Evolutionary conservation across 1,140 invertebrate genomes (phyloP).

Genomic region (Riptortus pedestris): DNA sequence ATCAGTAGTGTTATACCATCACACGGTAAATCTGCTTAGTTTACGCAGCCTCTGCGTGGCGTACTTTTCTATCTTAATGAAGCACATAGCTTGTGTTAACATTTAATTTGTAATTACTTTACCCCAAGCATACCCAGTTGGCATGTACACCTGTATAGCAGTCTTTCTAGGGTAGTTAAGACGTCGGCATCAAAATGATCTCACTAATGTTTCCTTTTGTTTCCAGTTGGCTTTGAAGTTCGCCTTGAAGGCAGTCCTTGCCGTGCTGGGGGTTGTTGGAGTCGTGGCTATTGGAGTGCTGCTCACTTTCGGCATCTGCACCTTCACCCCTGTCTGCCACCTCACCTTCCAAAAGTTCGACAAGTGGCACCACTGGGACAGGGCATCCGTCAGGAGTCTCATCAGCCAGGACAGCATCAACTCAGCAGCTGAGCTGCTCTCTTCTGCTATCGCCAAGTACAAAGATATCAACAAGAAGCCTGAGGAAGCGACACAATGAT

Average conservation of each 20-base stretch:
- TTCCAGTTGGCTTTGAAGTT: conserved; percentile 17
- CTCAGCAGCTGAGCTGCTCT: conserved; percentile 48
- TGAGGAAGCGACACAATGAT: not conserved
- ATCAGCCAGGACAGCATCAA: conserved; percentile 43
- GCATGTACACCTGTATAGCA: too few species aligned
- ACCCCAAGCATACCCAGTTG: too few species aligned
- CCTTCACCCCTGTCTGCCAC: conserved; percentile 52
- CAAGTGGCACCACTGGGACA: conserved; percentile 32
- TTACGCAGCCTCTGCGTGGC: too few species aligned
- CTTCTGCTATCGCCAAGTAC: conserved; percentile 54
- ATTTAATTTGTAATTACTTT: too few species aligned
- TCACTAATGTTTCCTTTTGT: too few species aligned
- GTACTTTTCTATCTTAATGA: too few species aligned
- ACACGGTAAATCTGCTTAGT: too few species aligned
- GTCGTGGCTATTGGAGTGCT: conserved; percentile 36
- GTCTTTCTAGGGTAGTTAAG: too few species aligned
- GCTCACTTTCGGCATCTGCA: conserved; percentile 48
- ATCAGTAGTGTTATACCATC: too few species aligned
- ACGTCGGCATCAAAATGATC: too few species aligned
- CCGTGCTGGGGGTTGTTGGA: conserved; percentile 44
- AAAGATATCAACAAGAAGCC: conserved; percentile 40
- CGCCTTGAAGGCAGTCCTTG: conserved; percentile 41
- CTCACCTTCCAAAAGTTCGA: conserved; percentile 45
- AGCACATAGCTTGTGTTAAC: too few species aligned
- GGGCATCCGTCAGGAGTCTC: conserved; percentile 37